Base-by-base conservation (phyloP, 2,113 vertebrate species). In the Sialia sialis region DNA sequence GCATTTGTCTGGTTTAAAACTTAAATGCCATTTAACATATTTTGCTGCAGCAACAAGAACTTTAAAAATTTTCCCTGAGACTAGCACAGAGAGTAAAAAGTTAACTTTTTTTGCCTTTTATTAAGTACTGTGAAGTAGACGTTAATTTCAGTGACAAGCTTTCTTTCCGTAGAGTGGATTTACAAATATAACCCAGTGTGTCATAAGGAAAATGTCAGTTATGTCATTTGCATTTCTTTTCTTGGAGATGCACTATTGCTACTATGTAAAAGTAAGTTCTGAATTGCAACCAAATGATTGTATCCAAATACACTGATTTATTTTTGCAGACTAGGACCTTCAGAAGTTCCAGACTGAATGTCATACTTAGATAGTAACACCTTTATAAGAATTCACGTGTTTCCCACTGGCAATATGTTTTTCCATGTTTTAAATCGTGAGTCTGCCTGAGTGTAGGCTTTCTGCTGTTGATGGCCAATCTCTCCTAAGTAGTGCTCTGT, bases 301-400 rank as follows among this genome's bases (percentile, higher is more conserved):
- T 84, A 26, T 16, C 62, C 27, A 74, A 21, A 49, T 77, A 39
- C 6, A 23, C 7, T 1, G 27, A 68, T 36, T 46, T 86, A 62
- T 54, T 86, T 78, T 76, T 81, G 7, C 34, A 63, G 59, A 44
- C 36, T 18, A 86, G 19, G 32, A 59, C 27, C 75, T 78, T 21
- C 5, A 46, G 48, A 86, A 54, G 20, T 59, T 51, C 39, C 20
- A 44, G n/a, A n/a, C n/a, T 48, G 36, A 41, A 23, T 4, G 4
- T 54, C 16, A 3, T n/a, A 20, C 62, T 83, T 62, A 3, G 0
- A 0, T 46, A 58, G 17, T 73, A 77, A 49, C 6, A 20, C 4
- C 8, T 5, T 62, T 48, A 4, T 8, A 73, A 81, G 46, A 80
- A 62, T 34, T 86, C 41, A 54, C 17, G 13, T 72, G 36, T 62